Evolutionary conservation across 2,888 invertebrate species (phyloP), one percentile per base, ranked within the genome.

Genomic region (Drosophila nr. perissopoda): DNA sequence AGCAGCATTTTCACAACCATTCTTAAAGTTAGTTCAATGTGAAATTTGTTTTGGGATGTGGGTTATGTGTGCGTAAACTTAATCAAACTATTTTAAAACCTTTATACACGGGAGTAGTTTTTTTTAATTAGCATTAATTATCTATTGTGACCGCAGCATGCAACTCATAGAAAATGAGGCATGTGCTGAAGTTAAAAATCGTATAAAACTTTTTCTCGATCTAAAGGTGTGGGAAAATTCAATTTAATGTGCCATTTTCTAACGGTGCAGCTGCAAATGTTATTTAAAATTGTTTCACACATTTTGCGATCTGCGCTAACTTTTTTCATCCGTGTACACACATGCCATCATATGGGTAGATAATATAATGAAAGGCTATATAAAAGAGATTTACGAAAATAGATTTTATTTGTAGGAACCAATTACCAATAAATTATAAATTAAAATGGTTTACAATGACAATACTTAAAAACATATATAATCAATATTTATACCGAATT

Each of bases 101-200:
- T 16, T n/a, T 4, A 25, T 34, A 33, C 25, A 36, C 57, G 49
- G 40, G 51, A 4, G 7, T 6, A 29, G 54, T n/a, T 13, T 27
- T 11, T 11, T 46, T 65, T 27, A 52, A 59, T 59, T 54, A 53
- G 25, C 27, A 38, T 69, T 68, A 62, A 65, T 71, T 76, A 74
- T 70, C 54, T 76, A 68, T 78, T 71, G 68, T 52, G 65, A 64
- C 31, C 58, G 46, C 58, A 63, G 66, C 82, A 82, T 88, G 88
- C 88, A 81, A 79, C 62, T 27, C 74, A 62, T 77, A 71, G 71
- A 83, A 83, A 86, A 57, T 68, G 74, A 63, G 74, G 68, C 66
- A 70, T 56, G 69, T 60, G 67, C 56, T 29, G 27, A 70, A 52
- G 40, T 38, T 65, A 65, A 74, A 76, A 70, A 49, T 29, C 46